phyloP scores from a whole-genome alignment of 1,140 invertebrate genomes.

The Samia ricini region DNA sequence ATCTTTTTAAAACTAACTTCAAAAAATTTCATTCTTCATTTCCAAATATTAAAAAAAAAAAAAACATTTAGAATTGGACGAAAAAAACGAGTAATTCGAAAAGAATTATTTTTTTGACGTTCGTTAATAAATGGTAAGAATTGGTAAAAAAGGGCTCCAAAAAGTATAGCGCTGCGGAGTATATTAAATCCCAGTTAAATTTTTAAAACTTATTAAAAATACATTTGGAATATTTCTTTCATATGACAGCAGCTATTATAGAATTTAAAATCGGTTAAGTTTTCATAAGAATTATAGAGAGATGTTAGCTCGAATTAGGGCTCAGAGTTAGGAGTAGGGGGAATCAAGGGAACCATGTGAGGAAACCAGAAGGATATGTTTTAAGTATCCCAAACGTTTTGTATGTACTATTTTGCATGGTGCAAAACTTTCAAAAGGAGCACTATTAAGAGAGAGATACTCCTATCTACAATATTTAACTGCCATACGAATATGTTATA shows the following conservation, averaged over 20 bases:
- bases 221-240: not conserved
- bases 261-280: slow-evolving; percentile 7
- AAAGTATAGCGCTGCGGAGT: too few relatives aligned
- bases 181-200: too few relatives aligned
- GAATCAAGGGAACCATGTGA: slow-evolving; percentile 77
- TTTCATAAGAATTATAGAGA: too few relatives aligned
- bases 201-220: not conserved
- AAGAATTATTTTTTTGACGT: slow-evolving; percentile 6
- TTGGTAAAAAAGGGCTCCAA: not conserved
- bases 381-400: slow-evolving; percentile 64
- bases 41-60: too few relatives aligned
- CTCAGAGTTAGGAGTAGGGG: slow-evolving; percentile 17
- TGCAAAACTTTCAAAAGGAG: slow-evolving; percentile 47
- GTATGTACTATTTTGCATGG: slow-evolving; percentile 81
- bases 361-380: slow-evolving; percentile 65
- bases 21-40: not conserved
- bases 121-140: not conserved
- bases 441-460: slow-evolving; percentile 20
- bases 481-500: slow-evolving; percentile 26
- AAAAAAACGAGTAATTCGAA: too few relatives aligned
- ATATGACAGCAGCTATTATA: slow-evolving; percentile 10
- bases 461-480: not conserved
- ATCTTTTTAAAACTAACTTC: slow-evolving; percentile 6
- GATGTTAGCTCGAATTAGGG: not conserved
- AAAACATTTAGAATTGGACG: too few relatives aligned